phyloP scores from a whole-genome alignment of 2,797 vertebrate species.

The Podargus strigoides region DNA sequence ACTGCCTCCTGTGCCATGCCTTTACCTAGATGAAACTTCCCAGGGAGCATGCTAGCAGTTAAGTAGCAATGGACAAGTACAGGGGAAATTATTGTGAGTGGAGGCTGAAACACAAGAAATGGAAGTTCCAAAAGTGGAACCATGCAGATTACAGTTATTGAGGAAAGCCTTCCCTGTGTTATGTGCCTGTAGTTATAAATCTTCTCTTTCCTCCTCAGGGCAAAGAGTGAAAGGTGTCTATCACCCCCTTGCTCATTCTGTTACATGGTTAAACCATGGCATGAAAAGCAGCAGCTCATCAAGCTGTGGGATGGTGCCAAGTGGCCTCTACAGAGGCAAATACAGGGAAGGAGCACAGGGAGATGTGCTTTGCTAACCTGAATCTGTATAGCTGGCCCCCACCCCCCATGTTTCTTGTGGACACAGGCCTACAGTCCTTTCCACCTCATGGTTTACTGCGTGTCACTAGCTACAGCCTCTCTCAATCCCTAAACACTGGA shows the following conservation, averaged over 20 bases:
- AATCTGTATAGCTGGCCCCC: background rate
- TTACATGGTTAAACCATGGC: background rate
- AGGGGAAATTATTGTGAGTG: background rate
- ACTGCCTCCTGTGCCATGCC: background rate
- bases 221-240: background rate
- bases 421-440: background rate
- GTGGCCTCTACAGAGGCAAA: background rate
- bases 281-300: background rate
- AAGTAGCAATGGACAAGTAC: background rate
- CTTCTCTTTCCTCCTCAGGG: background rate
- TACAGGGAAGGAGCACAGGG: background rate
- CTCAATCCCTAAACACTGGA: background rate
- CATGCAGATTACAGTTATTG: background rate
- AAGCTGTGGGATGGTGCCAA: background rate
- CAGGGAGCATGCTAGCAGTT: background rate
- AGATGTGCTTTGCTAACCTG: background rate
- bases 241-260: background rate
- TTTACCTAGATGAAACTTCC: background rate
- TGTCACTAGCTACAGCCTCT: background rate
- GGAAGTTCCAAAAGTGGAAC: background rate
- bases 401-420: background rate
- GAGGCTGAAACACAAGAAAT: background rate
- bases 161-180: background rate
- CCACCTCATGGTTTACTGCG: background rate
- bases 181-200: background rate